A percentile compares a stretch with the other conserved stretches of the same genome.
These are phyloP conservation scores for Carcina quercana DNA, from an alignment of 2,888 invertebrate species.

Conservation along the genomic window DNA sequence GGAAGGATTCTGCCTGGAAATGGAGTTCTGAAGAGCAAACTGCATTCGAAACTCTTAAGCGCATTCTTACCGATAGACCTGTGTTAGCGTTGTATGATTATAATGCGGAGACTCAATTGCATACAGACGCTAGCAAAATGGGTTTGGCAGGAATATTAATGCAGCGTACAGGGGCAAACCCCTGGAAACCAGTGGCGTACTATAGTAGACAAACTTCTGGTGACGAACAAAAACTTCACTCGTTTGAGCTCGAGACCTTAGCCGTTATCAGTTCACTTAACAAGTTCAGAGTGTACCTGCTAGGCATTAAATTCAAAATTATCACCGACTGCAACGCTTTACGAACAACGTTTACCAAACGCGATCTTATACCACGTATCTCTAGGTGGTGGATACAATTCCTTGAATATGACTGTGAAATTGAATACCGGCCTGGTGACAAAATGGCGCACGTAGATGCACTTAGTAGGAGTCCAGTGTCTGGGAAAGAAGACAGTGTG, in stretches of 20 bases:
- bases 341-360: constrained; percentile 14
- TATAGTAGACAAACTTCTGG: constrained; percentile 13
- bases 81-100: too few species aligned
- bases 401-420: constrained; percentile 9
- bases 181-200: too few species aligned
- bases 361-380: constrained; percentile 14
- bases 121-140: too few species aligned
- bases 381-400: constrained; percentile 15
- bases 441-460: constrained; percentile 3
- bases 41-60: too few species aligned
- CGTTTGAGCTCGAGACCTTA: constrained; percentile 19
- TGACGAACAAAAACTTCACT: constrained; percentile 15
- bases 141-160: too few species aligned
- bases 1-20: too few species aligned
- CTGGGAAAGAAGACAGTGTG: too few species aligned
- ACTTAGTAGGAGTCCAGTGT: neutral
- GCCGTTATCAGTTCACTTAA: constrained; percentile 12
- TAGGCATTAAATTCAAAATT: constrained; percentile 15
- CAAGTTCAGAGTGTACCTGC: constrained; percentile 16
- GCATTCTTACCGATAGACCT: too few species aligned
- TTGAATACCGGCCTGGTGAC: constrained; percentile 1
- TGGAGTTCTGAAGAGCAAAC: too few species aligned
- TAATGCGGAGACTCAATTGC: too few species aligned
- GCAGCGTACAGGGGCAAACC: too few species aligned
- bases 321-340: constrained; percentile 18